These are phyloP conservation scores for Rhinolophus ferrumequinum DNA, from an alignment of 2,113 vertebrate genomes.

Conservation along the genomic window DNA sequence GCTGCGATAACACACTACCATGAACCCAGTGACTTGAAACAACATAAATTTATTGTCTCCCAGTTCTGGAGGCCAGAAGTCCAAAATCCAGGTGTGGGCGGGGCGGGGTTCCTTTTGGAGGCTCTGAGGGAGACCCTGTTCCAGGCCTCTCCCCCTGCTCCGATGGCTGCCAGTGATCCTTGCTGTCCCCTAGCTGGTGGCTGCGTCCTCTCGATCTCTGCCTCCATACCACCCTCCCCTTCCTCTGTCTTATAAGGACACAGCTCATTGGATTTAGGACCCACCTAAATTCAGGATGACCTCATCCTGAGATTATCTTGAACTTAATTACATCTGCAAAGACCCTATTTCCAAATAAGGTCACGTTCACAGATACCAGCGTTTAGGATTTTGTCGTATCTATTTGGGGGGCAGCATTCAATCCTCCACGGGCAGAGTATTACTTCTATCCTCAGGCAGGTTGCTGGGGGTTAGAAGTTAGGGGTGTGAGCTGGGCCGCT, in stretches of 20 bases:
- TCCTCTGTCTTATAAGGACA: not conserved
- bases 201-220: not conserved
- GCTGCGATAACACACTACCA: fast-evolving
- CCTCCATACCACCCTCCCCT: not conserved
- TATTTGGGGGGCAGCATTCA: fast-evolving
- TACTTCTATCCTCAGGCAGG: not conserved
- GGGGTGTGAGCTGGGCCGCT: not conserved
- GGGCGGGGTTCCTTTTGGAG: not conserved
- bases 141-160: too few relatives aligned
- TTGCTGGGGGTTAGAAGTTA: not conserved
- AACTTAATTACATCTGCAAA: not conserved
- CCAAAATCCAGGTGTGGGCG: too few relatives aligned
- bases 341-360: not conserved
- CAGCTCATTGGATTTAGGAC: not conserved
- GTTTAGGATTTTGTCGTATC: not conserved
- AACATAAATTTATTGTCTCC: not conserved
- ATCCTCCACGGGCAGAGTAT: not conserved
- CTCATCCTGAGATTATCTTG: not conserved
- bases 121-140: fast-evolving
- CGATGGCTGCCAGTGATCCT: not conserved
- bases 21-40: not conserved
- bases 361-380: not conserved
- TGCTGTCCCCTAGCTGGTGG: not conserved
- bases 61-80: not conserved
- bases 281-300: not conserved